phyloP scores from a whole-genome alignment of 2,797 vertebrate genomes.

The Rhynchotus rufescens region DNA sequence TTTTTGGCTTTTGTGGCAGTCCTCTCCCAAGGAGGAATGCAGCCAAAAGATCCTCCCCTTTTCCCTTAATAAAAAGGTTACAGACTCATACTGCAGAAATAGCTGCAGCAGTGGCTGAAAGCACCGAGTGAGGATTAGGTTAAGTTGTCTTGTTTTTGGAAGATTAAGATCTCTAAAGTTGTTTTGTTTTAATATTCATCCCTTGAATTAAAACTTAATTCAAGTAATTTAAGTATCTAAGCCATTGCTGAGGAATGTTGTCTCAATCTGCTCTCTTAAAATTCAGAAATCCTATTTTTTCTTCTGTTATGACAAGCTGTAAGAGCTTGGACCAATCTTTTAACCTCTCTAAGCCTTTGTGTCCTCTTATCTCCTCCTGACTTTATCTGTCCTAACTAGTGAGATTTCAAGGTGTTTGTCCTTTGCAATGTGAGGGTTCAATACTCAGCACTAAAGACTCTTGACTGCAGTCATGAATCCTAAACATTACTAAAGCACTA shows the following conservation, averaged over 20 bases:
- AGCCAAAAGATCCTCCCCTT: conserved; percentile 1
- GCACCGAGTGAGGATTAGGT: not conserved
- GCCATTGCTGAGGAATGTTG: conserved; percentile 10
- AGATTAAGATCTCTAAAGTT: conserved; percentile 38
- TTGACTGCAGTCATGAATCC: not conserved
- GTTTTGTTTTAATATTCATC: conserved; percentile 57
- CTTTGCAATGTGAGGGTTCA: not conserved
- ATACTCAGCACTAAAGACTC: not conserved
- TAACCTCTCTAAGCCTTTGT: conserved; percentile 11
- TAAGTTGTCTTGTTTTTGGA: conserved; percentile 46
- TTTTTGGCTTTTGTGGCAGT: not conserved
- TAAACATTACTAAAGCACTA: not conserved
- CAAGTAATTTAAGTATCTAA: conserved; percentile 55
- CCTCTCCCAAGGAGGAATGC: not conserved
- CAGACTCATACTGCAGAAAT: not conserved
- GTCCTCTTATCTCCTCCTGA: conserved; percentile 20
- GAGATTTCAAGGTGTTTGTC: not conserved
- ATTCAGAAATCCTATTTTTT: not conserved
- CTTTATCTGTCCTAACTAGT: not conserved
- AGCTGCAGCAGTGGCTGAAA: not conserved
- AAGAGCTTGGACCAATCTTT: not conserved
- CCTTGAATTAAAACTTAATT: conserved; percentile 71
- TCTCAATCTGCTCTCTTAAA: conserved; percentile 44
- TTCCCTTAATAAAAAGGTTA: conserved; percentile 39
- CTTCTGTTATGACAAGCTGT: conserved; percentile 46